Conservation (phyloP, 2,113 vertebrate species). For the Cryptomyrus ogoouensis region DNA sequence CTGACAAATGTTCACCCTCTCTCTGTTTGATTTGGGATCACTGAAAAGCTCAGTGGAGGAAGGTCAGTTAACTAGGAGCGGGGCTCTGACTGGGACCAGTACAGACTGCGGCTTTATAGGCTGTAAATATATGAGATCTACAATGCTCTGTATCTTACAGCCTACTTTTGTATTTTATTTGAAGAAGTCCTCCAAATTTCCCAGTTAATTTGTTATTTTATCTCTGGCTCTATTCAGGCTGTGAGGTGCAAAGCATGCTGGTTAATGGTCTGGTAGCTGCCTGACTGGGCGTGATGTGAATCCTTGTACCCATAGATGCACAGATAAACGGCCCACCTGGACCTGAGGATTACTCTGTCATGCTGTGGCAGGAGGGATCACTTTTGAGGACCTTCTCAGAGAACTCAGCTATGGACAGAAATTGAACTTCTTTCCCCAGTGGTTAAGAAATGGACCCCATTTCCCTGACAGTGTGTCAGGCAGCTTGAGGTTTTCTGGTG, state of each 20-base stretch:
- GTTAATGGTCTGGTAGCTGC: not conserved
- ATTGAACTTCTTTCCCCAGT: not conserved
- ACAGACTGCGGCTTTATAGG: not conserved
- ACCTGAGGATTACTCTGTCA: conserved; percentile 39
- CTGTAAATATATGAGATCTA: not conserved
- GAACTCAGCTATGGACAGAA: conserved; percentile 11
- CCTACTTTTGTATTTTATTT: not conserved
- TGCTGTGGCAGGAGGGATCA: conserved; percentile 12
- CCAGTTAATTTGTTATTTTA: not conserved
- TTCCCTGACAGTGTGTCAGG: not conserved
- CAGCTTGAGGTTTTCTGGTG: not conserved
- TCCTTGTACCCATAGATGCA: conserved; percentile 58
- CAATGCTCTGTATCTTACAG: not conserved
- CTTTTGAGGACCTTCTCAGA: conserved; percentile 11
- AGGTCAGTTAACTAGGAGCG: not conserved
- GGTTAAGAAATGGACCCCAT: not conserved
- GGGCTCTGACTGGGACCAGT: not conserved
- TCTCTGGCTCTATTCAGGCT: not conserved
- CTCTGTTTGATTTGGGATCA: not conserved
- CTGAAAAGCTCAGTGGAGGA: not conserved
- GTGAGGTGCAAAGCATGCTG: conserved; percentile 3
- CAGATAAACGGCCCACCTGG: conserved; percentile 49
- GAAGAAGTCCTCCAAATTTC: not conserved
- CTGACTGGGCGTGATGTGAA: not conserved
- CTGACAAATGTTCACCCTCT: not conserved